Evolutionary conservation across 1,140 invertebrate genomes (phyloP).

Genomic region (Himalopsyche phryganea): DNA sequence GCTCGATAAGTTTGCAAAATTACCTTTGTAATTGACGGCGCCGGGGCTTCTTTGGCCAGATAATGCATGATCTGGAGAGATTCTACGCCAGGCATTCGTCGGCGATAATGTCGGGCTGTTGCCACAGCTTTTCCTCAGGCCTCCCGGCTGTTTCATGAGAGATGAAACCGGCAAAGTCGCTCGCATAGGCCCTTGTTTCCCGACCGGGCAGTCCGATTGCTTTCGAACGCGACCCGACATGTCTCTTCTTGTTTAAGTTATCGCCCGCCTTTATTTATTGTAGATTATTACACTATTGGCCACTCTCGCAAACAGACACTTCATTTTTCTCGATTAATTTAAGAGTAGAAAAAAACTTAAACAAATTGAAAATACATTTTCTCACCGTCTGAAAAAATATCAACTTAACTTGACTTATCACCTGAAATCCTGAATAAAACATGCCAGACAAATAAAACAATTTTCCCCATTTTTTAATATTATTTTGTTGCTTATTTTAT

Average conservation of each 20-base stretch:
- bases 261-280: slow-evolving; percentile 13
- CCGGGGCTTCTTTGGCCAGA: slow-evolving; percentile 70
- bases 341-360: slow-evolving; percentile 7
- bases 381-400: slow-evolving; percentile 16
- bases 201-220: slow-evolving; percentile 63
- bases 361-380: slow-evolving; percentile 11
- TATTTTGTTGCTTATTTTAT: no score
- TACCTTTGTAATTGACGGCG: slow-evolving; percentile 68
- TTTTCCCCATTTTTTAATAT: no score
- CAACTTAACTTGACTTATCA: slow-evolving; percentile 20
- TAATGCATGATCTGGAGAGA: slow-evolving; percentile 63
- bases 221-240: slow-evolving; percentile 66
- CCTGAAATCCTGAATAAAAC: slow-evolving; percentile 5
- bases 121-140: slow-evolving; percentile 57
- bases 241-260: slow-evolving; percentile 25
- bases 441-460: no score
- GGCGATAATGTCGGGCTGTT: slow-evolving; percentile 64
- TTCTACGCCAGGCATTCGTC: slow-evolving; percentile 59
- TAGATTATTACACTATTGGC: slow-evolving; percentile 9
- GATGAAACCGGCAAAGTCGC: slow-evolving; percentile 70
- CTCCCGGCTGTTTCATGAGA: slow-evolving; percentile 60
- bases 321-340: slow-evolving; percentile 18
- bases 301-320: slow-evolving; percentile 10
- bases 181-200: slow-evolving; percentile 68
- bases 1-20: background rate